phyloP scores from a whole-genome alignment of 1,140 invertebrate genomes.

The Drosophila repleta region DNA sequence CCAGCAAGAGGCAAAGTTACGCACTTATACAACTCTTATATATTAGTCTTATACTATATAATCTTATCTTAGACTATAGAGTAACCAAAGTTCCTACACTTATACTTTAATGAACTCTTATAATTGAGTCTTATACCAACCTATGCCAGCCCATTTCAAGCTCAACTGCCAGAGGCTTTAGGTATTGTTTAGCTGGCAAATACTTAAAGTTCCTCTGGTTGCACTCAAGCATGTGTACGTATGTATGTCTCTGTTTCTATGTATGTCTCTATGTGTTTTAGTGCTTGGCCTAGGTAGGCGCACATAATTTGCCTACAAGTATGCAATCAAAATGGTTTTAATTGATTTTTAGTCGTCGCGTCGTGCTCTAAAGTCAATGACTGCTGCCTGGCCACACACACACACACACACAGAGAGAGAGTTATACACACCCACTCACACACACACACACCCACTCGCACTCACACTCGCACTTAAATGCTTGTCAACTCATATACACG shows the following conservation, averaged over 20 bases:
- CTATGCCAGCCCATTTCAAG: too few relatives aligned
- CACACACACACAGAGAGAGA: neutral
- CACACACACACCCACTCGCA: slow-evolving; percentile 15
- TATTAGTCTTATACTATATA: too few relatives aligned
- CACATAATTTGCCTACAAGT: slow-evolving; percentile 50
- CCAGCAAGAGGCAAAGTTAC: too few relatives aligned
- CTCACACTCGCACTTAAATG: slow-evolving; percentile 22
- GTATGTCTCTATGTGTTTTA: slow-evolving; percentile 10
- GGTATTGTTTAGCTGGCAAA: neutral
- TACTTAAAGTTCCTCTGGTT: neutral
- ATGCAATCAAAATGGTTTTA: slow-evolving; percentile 78
- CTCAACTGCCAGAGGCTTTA: neutral
- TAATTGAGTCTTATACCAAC: too few relatives aligned
- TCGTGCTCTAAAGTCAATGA: slow-evolving; percentile 66
- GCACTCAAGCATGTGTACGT: slow-evolving; percentile 6
- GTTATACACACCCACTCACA: slow-evolving; percentile 26
- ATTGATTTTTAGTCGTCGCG: slow-evolving; percentile 67
- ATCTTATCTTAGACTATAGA: too few relatives aligned
- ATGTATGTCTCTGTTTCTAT: neutral
- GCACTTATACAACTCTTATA: too few relatives aligned
- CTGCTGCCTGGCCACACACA: slow-evolving; percentile 41
- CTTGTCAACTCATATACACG: slow-evolving; percentile 36
- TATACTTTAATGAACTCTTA: too few relatives aligned
- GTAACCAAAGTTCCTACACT: too few relatives aligned
- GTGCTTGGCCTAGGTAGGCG: slow-evolving; percentile 29